phyloP scores from a whole-genome alignment of 1,140 invertebrate genomes.

The Leptinotarsa defecta region DNA sequence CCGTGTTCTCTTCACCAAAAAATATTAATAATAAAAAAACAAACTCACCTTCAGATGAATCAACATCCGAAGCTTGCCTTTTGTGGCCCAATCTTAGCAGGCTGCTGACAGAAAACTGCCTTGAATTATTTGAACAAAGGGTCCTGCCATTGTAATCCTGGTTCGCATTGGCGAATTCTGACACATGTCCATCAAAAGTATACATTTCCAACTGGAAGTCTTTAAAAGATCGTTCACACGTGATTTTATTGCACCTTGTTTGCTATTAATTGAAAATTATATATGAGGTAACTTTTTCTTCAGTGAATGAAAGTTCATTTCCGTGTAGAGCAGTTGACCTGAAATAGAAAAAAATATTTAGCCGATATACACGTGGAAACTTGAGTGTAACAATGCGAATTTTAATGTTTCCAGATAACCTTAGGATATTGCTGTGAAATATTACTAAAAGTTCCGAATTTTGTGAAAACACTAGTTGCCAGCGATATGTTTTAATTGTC shows the following conservation, averaged over 20 bases:
- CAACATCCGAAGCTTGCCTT: constrained; percentile 38
- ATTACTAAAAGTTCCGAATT: too few species aligned
- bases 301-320: background rate
- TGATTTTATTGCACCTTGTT: constrained; percentile 12
- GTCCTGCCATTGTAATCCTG: constrained; percentile 28
- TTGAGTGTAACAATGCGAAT: too few species aligned
- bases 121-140: constrained; percentile 36
- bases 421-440: too few species aligned
- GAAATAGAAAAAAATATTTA: background rate
- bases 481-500: too few species aligned
- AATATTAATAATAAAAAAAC: constrained; percentile 24
- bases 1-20: constrained; percentile 2
- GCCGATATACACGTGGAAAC: too few species aligned
- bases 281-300: background rate
- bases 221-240: constrained; percentile 14
- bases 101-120: constrained; percentile 52
- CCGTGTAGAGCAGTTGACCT: background rate
- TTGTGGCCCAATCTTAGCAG: constrained; percentile 47
- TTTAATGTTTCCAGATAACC: too few species aligned
- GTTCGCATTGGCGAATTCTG: constrained; percentile 27
- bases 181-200: constrained; percentile 35
- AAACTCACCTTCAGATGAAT: constrained; percentile 41
- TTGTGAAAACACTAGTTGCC: too few species aligned
- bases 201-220: constrained; percentile 30
- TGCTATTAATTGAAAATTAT: constrained; percentile 11